Base-by-base conservation (phyloP, 2,113 vertebrate species). In the Apaloderma vittatum region DNA sequence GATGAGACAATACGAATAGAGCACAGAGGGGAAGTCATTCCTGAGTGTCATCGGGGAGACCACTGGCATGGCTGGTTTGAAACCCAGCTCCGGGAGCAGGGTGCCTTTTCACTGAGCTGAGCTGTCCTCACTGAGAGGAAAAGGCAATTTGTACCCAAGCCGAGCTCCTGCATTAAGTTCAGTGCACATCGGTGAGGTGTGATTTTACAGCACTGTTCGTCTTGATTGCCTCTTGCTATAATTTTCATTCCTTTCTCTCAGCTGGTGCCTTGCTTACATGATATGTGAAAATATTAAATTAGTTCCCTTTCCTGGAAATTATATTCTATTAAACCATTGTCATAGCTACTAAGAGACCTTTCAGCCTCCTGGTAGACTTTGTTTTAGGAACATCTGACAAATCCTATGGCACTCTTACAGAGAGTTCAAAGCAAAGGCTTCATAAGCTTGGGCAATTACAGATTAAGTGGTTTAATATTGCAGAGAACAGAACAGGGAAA, bases 301-400 rank as follows among this genome's bases (percentile, higher is more conserved):
- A 98, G 96, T 96, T 98, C 96, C 95, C 94, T 96, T 98, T 97
- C 95, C 94, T 97, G 96, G 97, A 98, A 98, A 98, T 98, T 96
- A 97, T 97, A 93, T 95, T 97, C 96, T 97, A 97, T 98, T 98
- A 98, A 95, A 88, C 86, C 95, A 95, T 91, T 97, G 97, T 95
- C 94, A 95, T 51, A 97, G 96, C 94, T 97, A 83, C 97, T 97
- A 67, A 22, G 94, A 98, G 97, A 96, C 96, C 94, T 96, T 77
- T 85, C 93, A 93, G 76, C 40, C 80, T 97, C 97, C 88, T 92
- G 81, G 96, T 89, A 97, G 93, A 96, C 81, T 96, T 97, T 97
- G 92, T 97, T 97, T 98, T 97, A 97, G 96, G 97, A 97, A 97
- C 65, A 95, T 95, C 96, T 96, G 97, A 97, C 95, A 96, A 97